These are phyloP conservation scores for Melanocharis versteri DNA, from an alignment of 2,113 vertebrate genomes.

Conservation along the genomic window DNA sequence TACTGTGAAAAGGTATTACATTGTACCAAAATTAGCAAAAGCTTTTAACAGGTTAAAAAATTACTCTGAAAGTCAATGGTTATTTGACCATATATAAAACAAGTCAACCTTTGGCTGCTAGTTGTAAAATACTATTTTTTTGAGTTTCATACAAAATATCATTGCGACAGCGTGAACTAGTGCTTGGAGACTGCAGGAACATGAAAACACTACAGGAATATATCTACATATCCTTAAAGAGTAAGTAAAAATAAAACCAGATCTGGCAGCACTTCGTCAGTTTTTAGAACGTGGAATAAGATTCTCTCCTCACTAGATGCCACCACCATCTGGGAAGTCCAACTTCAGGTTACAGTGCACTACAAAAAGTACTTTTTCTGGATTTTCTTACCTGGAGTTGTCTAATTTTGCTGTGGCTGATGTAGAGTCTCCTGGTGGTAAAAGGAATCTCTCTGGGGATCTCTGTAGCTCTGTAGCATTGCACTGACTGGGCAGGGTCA, in stretches of 20 bases:
- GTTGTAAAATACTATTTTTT: background rate
- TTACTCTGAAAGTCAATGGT: background rate
- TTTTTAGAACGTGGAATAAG: background rate
- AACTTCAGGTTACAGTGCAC: background rate
- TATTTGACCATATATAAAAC: background rate
- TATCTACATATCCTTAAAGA: slow-evolving; percentile 8
- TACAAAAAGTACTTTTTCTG: background rate
- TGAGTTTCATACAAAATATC: background rate
- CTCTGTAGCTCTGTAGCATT: slow-evolving; percentile 75
- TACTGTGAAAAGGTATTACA: background rate
- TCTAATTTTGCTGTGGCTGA: slow-evolving; percentile 81
- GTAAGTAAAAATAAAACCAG: background rate
- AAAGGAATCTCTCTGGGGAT: slow-evolving; percentile 69
- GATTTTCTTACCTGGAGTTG: slow-evolving; percentile 77
- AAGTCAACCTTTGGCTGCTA: background rate
- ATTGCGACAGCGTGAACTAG: background rate
- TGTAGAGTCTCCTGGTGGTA: slow-evolving; percentile 71
- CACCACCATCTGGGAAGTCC: background rate
- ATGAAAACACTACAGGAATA: background rate
- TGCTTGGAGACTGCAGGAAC: background rate
- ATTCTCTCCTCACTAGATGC: background rate
- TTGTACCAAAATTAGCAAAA: background rate
- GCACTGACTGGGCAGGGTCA: slow-evolving; percentile 65
- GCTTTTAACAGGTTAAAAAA: background rate
- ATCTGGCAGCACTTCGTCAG: background rate